These are phyloP conservation scores for Dilophus febrilis DNA, from an alignment of 2,888 invertebrate genomes.

Conservation along the genomic window DNA sequence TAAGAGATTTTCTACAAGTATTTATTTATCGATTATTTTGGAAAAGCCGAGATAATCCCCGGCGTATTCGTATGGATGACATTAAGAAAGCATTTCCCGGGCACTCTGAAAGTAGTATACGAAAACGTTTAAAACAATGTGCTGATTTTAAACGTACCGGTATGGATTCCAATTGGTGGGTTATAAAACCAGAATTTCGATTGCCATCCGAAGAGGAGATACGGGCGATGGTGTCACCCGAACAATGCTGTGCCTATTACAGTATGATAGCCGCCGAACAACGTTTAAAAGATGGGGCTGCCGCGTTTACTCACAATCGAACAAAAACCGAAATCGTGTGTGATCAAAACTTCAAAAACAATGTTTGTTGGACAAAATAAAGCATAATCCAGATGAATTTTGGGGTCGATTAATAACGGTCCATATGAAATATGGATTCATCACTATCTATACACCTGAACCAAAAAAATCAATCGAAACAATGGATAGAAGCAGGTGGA, in stretches of 20 bases:
- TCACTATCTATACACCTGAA: too few species aligned
- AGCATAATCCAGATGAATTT: too few species aligned
- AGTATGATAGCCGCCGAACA: conserved; percentile 97
- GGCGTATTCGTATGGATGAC: conserved; percentile 96
- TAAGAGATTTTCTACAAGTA: conserved; percentile 92
- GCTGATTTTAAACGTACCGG: conserved; percentile 97
- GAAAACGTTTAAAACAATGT: conserved; percentile 89
- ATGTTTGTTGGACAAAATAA: too few species aligned
- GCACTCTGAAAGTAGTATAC: conserved; percentile 92
- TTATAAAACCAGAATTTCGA: conserved; percentile 84
- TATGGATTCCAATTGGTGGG: conserved; percentile 63
- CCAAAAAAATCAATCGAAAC: too few species aligned
- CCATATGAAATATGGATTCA: too few species aligned
- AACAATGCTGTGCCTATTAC: conserved; percentile 96
- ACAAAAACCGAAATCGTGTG: too few species aligned
- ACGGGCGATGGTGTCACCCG: conserved; percentile 94
- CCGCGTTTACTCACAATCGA: too few species aligned
- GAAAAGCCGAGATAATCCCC: conserved; percentile 82
- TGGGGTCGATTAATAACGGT: too few species aligned
- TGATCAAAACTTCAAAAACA: too few species aligned
- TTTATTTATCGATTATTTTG: conserved; percentile 96
- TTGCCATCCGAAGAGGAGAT: conserved; percentile 97
- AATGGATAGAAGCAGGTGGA: too few species aligned
- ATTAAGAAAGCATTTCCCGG: conserved; percentile 95
- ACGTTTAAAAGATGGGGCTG: conserved; percentile 79